Evolutionary conservation across 2,888 invertebrate species (phyloP), one percentile per base, ranked within the genome.

Genomic region (Diarsia mendica): DNA sequence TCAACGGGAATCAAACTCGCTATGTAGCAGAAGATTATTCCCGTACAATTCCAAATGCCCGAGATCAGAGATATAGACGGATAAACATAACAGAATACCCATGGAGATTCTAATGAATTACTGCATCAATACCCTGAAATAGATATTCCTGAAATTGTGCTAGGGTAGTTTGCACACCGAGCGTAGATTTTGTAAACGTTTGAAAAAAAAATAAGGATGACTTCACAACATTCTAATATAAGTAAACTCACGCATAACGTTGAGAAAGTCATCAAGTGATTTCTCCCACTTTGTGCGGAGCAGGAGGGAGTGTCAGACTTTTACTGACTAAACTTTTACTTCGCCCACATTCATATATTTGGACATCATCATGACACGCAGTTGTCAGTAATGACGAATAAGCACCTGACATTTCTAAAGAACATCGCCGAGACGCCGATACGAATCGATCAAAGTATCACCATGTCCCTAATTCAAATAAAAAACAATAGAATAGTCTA

Each of bases 1-100:
- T 1, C 8, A 46, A 11, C 11, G 11, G 72, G 55, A 72, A 23
- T 48, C 20, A 73, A 73, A 72, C 55, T 18, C 15, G 23, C 73
- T 58, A 72, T 33, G 4, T 28, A 20, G 1, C 9, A 13, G 23
- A 23, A 2, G 5, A 55, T 23, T 58, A 67, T 39, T 4, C 11
- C 3, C 10, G 39, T 67, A 67, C 3, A 39, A 39, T 39, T 18
- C 2, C 4, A 4, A 67, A 9, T 44, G 6, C 23, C n/a, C 4
- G n/a, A 60, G 18, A 4, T 6, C 4, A 13, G n/a, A 44, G 8
- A 44, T 13, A 44, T n/a, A 63, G n/a, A 61, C 20, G 11, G n/a
- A 6, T 51, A 33, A 33, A 49, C 18, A n/a, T 8, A 2, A 11
- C 11, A 58, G 13, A 44, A 63, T 44, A 63, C 20, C 20, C 13